Evolutionary conservation across 2,888 invertebrate genomes (phyloP).

Genomic region (Scaeva pyrastri): DNA sequence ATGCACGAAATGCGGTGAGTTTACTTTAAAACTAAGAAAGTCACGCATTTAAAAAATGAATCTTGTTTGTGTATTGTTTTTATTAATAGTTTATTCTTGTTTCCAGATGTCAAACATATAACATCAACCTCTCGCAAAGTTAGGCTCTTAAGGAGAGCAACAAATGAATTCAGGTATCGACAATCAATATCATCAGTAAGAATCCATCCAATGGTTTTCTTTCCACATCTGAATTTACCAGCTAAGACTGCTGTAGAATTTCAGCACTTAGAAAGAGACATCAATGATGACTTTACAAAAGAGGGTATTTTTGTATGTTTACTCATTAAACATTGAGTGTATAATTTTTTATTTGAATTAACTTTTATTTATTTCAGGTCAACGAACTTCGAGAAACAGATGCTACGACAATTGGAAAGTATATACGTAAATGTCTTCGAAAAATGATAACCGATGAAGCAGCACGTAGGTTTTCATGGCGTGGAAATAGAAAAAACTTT

Average conservation of each 20-base stretch:
- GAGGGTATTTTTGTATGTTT: slow-evolving; percentile 14
- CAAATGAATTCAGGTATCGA: not conserved
- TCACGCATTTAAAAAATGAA: no score
- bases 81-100: not conserved
- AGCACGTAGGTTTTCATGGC: slow-evolving; percentile 19
- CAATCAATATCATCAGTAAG: not conserved
- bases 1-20: no score
- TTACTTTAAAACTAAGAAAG: no score
- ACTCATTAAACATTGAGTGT: not conserved
- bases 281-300: slow-evolving; percentile 12
- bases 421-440: not conserved
- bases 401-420: not conserved
- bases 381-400: slow-evolving; percentile 5
- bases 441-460: slow-evolving; percentile 29
- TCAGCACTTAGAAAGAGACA: slow-evolving; percentile 3
- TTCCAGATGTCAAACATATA: not conserved
- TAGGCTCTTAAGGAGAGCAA: slow-evolving; percentile 1
- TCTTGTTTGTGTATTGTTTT: no score
- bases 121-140: not conserved
- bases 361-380: not conserved
- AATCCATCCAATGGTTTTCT: not conserved
- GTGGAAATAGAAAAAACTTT: slow-evolving; percentile 2
- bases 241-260: not conserved
- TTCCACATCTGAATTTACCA: slow-evolving; percentile 10
- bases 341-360: not conserved